Evolutionary conservation across 2,113 vertebrate genomes (phyloP).

Genomic region (Grallaria varia): DNA sequence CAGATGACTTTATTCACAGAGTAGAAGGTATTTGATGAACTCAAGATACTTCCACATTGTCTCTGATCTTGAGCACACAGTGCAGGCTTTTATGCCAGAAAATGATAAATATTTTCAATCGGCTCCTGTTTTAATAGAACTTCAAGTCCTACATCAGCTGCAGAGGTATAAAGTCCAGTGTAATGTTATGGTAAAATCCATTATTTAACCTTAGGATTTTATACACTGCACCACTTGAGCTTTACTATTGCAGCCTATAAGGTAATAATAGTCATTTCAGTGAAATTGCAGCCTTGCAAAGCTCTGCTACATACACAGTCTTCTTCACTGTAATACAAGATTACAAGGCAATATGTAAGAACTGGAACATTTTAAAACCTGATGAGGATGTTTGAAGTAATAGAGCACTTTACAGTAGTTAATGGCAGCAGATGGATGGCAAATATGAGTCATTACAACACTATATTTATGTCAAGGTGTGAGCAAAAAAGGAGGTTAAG

Average conservation of each 20-base stretch:
- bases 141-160: neutral
- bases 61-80: neutral
- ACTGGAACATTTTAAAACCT: slow-evolving; percentile 4
- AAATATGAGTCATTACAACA: slow-evolving; percentile 3
- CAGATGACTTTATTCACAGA: neutral
- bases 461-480: neutral
- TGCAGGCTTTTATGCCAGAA: neutral
- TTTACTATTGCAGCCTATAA: slow-evolving; percentile 27
- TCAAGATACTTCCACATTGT: neutral
- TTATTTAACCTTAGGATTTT: slow-evolving; percentile 39
- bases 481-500: neutral
- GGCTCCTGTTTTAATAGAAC: neutral
- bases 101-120: neutral
- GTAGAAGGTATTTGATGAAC: neutral
- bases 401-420: neutral
- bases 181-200: neutral
- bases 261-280: slow-evolving; percentile 37
- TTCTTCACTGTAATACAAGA: neutral
- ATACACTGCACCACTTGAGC: slow-evolving; percentile 5
- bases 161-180: neutral
- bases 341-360: slow-evolving; percentile 17
- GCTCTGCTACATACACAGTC: neutral
- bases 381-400: neutral
- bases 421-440: neutral
- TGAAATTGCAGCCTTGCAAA: slow-evolving; percentile 49